phyloP scores from a whole-genome alignment of 2,113 vertebrate genomes.

The Scatophagus argus region DNA sequence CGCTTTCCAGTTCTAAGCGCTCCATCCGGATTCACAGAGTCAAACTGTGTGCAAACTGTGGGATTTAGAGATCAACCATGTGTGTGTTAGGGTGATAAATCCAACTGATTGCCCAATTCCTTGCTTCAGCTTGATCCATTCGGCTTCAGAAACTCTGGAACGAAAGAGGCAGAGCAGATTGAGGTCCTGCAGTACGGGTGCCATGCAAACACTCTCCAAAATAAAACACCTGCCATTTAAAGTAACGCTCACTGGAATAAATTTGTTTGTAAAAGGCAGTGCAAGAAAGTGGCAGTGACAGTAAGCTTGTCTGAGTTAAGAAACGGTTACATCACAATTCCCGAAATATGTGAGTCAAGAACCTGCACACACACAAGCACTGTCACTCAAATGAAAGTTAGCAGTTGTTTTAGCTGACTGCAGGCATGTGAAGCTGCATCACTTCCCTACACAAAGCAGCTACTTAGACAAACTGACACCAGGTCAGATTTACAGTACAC shows the following conservation, averaged over 20 bases:
- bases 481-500: not conserved
- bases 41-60: slow-evolving; percentile 33
- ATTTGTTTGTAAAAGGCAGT: not conserved
- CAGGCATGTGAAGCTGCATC: not conserved
- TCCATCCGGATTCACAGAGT: slow-evolving; percentile 36
- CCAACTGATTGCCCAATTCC: slow-evolving; percentile 23
- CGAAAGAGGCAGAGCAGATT: slow-evolving; percentile 34
- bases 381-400: not conserved
- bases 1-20: slow-evolving; percentile 26
- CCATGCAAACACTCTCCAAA: slow-evolving; percentile 8
- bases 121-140: slow-evolving; percentile 33
- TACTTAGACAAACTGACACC: not conserved
- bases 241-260: not conserved
- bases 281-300: not conserved
- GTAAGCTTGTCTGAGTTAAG: not conserved
- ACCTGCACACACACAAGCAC: not conserved
- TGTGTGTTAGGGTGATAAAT: slow-evolving; percentile 35
- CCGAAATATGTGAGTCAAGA: not conserved
- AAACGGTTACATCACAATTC: not conserved
- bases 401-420: not conserved
- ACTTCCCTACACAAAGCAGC: not conserved
- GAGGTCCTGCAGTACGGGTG: not conserved
- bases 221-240: not conserved
- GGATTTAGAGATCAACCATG: slow-evolving; percentile 45
- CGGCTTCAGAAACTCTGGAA: slow-evolving; percentile 64